Evolutionary conservation across 2,888 invertebrate species (phyloP), one percentile per base, ranked within the genome.

Genomic region (Tetranychus truncatus): DNA sequence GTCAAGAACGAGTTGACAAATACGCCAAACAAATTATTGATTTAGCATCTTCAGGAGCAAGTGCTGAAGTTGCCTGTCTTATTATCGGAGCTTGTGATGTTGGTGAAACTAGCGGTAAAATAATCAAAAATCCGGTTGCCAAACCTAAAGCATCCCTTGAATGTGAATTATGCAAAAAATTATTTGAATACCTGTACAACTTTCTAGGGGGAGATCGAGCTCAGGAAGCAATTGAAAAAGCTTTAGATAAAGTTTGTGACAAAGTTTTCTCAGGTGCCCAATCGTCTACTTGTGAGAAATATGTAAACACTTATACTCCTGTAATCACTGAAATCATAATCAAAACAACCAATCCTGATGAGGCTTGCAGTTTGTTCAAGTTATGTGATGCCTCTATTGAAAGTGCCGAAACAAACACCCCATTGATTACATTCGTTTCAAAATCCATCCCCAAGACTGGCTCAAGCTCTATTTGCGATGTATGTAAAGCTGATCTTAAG

Each of bases 301-400:
- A 93, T 79, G 89, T 93, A 0, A 85, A 89, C 78, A 86, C 87
- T 0, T 92, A 92, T 83, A 87, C 89, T 11, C 86, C 88, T 72
- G 88, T 90, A 81, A 84, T 93, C 45, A 84, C 92, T 9, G 89
- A 92, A 79, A 88, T 90, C 88, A 81, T 93, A 18, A 82, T 90
- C 2, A 88, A 89, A 20, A 88, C 92, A 81, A 86, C 92, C 79
- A 86, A 86, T 74, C 87, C 89, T 0, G 85, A 88, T 79, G 89
- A 92, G 84, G 87, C 92, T 69, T 93, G 93, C 81, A 69, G 69
- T 21, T 66, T 77, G 1, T 55, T 76, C 18, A 72, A 75, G 24
- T 67, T 76, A 66, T 76, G 76, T 71, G 74, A 20, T 24, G 15
- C 9, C 9, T 9, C 55, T 15, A 69, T 24, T 69, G 55, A 55